phyloP scores from a whole-genome alignment of 2,797 vertebrate species.

The Chelonia mydas region DNA sequence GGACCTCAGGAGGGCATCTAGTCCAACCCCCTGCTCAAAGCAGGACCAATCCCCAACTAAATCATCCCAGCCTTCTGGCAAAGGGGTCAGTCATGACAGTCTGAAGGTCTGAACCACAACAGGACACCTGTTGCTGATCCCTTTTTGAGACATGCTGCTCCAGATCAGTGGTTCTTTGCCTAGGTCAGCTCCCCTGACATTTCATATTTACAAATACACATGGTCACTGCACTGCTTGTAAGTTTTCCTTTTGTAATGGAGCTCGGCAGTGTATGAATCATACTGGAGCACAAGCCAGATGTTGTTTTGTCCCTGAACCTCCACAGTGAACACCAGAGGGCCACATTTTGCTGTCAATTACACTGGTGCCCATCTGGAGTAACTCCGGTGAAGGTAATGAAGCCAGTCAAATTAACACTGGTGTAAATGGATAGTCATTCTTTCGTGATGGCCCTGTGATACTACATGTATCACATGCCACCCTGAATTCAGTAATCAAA shows the following conservation, averaged over 20 bases:
- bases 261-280: not conserved
- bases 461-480: not conserved
- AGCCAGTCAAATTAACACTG: not conserved
- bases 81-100: not conserved
- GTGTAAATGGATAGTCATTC: not conserved
- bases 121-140: not conserved
- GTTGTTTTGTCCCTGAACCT: not conserved
- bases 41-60: too few species aligned
- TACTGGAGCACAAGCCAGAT: not conserved
- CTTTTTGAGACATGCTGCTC: not conserved
- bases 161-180: not conserved
- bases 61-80: not conserved
- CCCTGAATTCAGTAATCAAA: not conserved
- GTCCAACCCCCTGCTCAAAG: too few species aligned
- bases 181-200: not conserved
- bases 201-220: not conserved
- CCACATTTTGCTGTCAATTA: not conserved
- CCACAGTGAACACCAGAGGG: rapidly evolving
- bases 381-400: not conserved
- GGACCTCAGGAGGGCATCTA: too few species aligned
- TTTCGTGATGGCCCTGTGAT: not conserved
- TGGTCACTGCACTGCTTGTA: not conserved
- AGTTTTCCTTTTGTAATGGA: not conserved
- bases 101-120: not conserved
- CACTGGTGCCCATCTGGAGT: not conserved